phyloP scores from a whole-genome alignment of 2,797 vertebrate genomes.

The Enteromius afrohamiltoni region DNA sequence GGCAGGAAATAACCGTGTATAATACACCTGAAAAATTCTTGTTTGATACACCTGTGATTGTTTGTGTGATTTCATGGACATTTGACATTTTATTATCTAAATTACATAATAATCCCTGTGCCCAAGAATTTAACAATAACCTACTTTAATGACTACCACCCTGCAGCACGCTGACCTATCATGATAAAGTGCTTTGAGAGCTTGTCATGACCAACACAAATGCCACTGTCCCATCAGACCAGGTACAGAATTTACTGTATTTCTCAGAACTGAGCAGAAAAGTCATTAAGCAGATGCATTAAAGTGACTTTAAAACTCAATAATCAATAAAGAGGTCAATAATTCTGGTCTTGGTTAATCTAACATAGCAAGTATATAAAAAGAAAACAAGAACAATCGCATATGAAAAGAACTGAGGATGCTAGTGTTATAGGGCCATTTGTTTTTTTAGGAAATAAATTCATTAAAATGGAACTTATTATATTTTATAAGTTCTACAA shows the following conservation, averaged over 20 bases:
- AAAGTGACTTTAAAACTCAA: too few relatives aligned
- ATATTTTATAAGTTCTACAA: neutral
- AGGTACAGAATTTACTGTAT: neutral
- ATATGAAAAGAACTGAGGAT: too few relatives aligned
- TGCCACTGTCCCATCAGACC: neutral
- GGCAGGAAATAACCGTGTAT: neutral
- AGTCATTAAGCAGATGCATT: too few relatives aligned
- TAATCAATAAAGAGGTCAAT: too few relatives aligned
- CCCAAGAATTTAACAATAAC: neutral
- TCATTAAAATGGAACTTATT: neutral
- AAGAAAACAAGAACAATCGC: too few relatives aligned
- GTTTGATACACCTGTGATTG: constrained; percentile 4
- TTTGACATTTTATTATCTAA: too few relatives aligned
- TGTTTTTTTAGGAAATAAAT: neutral
- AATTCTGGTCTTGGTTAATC: too few relatives aligned
- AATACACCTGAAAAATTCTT: neutral
- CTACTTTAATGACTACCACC: neutral
- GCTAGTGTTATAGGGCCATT: too few relatives aligned
- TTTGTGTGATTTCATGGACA: neutral
- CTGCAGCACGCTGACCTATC: neutral
- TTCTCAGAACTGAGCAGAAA: too few relatives aligned
- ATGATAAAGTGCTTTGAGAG: neutral
- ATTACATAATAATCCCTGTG: neutral
- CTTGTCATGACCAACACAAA: neutral
- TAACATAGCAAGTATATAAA: too few relatives aligned